Percentiles rank a stretch among this genome's conserved stretches.
phyloP scores from a whole-genome alignment of 2,888 invertebrate species.

The Pyrrhia umbra region DNA sequence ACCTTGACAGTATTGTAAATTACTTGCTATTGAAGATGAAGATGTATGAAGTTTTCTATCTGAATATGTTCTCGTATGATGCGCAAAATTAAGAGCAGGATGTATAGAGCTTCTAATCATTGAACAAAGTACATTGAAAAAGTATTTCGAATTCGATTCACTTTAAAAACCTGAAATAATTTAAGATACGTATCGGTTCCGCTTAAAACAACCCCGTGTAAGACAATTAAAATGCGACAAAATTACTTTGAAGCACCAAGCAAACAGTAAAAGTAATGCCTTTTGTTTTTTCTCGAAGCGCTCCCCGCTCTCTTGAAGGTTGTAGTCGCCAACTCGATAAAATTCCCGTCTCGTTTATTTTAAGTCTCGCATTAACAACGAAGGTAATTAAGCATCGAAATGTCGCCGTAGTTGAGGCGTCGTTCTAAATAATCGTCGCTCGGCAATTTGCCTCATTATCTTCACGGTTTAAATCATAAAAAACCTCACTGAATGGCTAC shows the following conservation, averaged over 20 bases:
- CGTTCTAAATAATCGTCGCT: constrained; percentile 78
- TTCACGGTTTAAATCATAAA: constrained; percentile 61
- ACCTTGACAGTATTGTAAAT: too few species aligned
- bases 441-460: constrained; percentile 64
- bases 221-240: constrained; percentile 56
- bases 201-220: constrained; percentile 28
- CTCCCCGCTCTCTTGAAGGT: constrained; percentile 44
- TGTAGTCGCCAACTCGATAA: constrained; percentile 70
- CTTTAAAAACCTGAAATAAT: constrained; percentile 3
- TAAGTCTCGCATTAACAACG: constrained; percentile 79
- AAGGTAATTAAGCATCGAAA: constrained; percentile 86
- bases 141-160: background rate
- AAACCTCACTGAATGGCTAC: constrained; percentile 39
- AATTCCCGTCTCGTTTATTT: constrained; percentile 80
- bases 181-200: constrained; percentile 20
- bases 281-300: constrained; percentile 55
- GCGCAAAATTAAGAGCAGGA: too few species aligned
- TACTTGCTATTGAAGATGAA: too few species aligned
- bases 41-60: too few species aligned
- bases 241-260: constrained; percentile 51
- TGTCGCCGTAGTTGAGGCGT: constrained; percentile 79
- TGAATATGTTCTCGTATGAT: too few species aligned
- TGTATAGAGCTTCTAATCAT: too few species aligned
- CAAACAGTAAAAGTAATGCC: constrained; percentile 36
- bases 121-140: background rate